Percentiles rank a stretch among this genome's conserved stretches.
These are phyloP conservation scores for Caradrina clavipalpis DNA, from an alignment of 2,888 invertebrate species.

Conservation along the genomic window DNA sequence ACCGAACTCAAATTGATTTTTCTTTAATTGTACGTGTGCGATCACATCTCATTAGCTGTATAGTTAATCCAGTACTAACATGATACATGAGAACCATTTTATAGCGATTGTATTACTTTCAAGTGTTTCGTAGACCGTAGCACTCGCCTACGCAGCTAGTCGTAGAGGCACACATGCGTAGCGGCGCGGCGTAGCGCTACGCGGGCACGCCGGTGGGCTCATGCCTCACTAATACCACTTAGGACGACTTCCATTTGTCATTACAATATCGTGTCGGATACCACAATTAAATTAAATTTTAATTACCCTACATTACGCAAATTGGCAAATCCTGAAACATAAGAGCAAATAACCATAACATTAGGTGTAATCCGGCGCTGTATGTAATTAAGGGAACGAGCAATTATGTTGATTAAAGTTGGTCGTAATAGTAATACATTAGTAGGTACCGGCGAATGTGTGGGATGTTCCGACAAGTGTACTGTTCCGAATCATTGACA, in stretches of 20 bases:
- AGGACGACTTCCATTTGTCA: constrained; percentile 23
- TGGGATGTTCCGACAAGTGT: constrained; percentile 8
- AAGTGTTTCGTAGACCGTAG: constrained; percentile 2
- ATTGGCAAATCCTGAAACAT: constrained; percentile 30
- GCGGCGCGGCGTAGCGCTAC: constrained; percentile 38
- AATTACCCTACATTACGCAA: constrained; percentile 24
- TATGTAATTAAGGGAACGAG: constrained; percentile 35
- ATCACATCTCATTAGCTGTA: background rate
- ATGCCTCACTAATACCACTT: constrained; percentile 8
- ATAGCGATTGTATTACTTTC: background rate
- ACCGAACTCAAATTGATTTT: background rate
- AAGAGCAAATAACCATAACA: constrained; percentile 42
- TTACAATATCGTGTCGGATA: constrained; percentile 11
- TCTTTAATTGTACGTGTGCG: background rate
- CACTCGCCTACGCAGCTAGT: constrained; percentile 13
- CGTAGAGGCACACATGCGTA: constrained; percentile 25
- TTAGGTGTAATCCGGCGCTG: constrained; percentile 32
- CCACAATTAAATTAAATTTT: constrained; percentile 31
- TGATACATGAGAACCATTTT: background rate
- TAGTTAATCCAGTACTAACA: background rate
- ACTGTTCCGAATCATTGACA: constrained; percentile 17
- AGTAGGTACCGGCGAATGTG: constrained; percentile 25
- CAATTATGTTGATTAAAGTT: constrained; percentile 49
- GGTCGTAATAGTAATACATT: constrained; percentile 24
- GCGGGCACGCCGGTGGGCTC: background rate